Base-by-base conservation (phyloP, 2,797 vertebrate species). In the Florisuga fusca region DNA sequence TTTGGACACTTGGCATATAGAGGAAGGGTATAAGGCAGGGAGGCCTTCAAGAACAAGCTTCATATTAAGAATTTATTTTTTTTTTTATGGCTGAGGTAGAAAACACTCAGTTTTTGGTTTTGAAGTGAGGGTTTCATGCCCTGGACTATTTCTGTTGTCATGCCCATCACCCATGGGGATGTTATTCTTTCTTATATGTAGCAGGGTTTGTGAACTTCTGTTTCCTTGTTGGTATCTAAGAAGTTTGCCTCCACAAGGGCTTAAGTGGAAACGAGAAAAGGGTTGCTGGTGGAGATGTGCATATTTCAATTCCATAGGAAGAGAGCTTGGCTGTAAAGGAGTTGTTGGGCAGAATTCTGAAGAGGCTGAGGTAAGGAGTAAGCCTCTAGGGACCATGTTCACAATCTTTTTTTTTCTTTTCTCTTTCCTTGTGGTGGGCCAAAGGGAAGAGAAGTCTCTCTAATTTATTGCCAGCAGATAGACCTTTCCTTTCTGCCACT, bases 1-100 rank as follows among this genome's bases (percentile, higher is more conserved):
- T 96, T 90, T 84, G 92, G 85, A 74, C 90, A 89, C 78, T 95
- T 84, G 92, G 93, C 76, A 46, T 73, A 27, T 29, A 62, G 41
- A 61, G 88, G 57, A 75, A 91, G 84, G 58, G 69, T 84, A 63
- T 80, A 88, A 95, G 90, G 26, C 55, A 51, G 34, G 89, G 69
- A 86, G 89, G 55, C 20, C 71, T 93, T 34, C 48, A 53, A 61
- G 45, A 91, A 51, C 82, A 80, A 84, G 41, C 73, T 90, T 88
- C 76, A 27, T 92, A 82, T 69, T 73, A 76, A 84, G 36, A 26
- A 66, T 33, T 54, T 67, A 38, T 46, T 67, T 38, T 63, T 46
- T 58, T 68, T 51, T 80, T 51, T 33, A 57, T 83, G 73, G 21
- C 55, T 59, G 31, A 38, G 72, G 38, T n/a, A 87, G 77, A 59